Conservation (phyloP, 2,113 vertebrate species). For the Psittacus erithacus region DNA sequence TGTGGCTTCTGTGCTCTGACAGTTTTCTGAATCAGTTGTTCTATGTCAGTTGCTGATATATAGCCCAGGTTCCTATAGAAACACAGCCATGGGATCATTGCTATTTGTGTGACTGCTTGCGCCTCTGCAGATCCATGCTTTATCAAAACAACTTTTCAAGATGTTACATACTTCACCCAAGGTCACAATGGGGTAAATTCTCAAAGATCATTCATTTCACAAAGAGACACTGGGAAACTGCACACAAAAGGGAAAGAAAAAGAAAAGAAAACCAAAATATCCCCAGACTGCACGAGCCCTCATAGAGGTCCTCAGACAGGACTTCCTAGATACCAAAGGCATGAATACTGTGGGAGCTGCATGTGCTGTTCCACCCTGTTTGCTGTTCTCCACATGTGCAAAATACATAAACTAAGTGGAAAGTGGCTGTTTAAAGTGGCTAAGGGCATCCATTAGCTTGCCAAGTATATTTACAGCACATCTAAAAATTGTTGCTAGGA, state of each 20-base stretch:
- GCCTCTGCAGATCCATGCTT: accelerated
- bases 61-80: not conserved
- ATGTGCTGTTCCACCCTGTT: not conserved
- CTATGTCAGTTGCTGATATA: not conserved
- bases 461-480: constrained; percentile 11
- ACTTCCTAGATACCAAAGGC: not conserved
- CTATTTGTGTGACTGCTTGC: accelerated
- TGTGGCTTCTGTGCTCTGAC: not conserved
- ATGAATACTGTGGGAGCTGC: not conserved
- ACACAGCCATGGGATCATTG: not conserved
- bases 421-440: constrained; percentile 24
- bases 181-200: not conserved
- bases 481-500: constrained; percentile 27
- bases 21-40: not conserved
- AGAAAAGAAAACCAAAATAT: not conserved
- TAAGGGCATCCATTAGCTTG: not conserved
- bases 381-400: not conserved
- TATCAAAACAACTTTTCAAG: not conserved
- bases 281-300: not conserved
- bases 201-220: not conserved
- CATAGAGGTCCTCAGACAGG: not conserved
- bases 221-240: not conserved
- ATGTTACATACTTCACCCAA: not conserved
- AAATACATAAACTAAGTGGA: not conserved
- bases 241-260: not conserved